Base-by-base conservation (phyloP, 2,888 invertebrate species). In the Rhagonycha fulva region DNA sequence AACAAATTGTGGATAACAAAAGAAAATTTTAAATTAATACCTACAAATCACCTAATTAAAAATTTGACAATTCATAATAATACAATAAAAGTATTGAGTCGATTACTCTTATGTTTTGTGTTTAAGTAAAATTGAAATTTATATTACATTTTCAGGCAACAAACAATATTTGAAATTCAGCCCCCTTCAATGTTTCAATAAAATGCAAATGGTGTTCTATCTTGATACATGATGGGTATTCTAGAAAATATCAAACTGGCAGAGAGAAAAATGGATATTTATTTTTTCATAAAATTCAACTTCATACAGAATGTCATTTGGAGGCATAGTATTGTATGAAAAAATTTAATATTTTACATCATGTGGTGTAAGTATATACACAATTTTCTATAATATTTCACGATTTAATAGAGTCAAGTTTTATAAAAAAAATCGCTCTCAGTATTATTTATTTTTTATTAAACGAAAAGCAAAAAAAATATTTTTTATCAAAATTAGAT, bases 101-200 rank as follows among this genome's bases (percentile, higher is more conserved):
- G 32, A 12, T 32, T 32, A 69, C 63, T n/a, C n/a, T 47, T 69
- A 69, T 62, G 47, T 72, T 63, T 62, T 24, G 24, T 26, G 63
- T 71, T 75, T 75, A 82, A 80, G 78, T 79, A 82, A 83, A 82
- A 82, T 82, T 82, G 81, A 84, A 84, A 84, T 84, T 85, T 83
- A 83, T 81, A 84, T 84, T 83, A 82, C 82, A 84, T 83, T 84
- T 84, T 83, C 83, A 79, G 81, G 82, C 83, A 83, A 84, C 85
- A 84, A 85, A 84, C 83, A 84, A 85, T 86, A 86, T 86, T 78
- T 84, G 85, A 84, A 84, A 84, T 85, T 85, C 84, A 82, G 81
- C 82, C 83, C 82, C 73, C 83, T 82, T 81, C 82, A 81, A 82
- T 77, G 80, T 83, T 86, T 82, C 84, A 86, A 86, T 86, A 86